Base-by-base conservation (phyloP, 2,888 invertebrate genomes). In the Mesorhabditis sp. region DNA sequence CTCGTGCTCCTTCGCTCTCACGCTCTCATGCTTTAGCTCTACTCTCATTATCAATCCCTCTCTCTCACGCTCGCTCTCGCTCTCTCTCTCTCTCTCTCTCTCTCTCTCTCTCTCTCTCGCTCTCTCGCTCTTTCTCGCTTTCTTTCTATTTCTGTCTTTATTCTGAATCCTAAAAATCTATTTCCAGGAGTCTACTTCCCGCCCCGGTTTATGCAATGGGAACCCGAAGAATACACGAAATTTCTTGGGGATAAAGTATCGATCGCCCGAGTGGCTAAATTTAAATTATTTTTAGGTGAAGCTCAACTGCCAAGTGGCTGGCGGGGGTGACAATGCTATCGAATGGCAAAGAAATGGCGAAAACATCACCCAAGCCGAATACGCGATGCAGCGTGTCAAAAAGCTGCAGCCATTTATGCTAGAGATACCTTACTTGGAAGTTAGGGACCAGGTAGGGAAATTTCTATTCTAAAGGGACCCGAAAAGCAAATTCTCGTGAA, bases 341-440 rank as follows among this genome's bases (percentile, higher is more conserved):
- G 58, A 50, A 50, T 50, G 58, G 58, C 7, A 10, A n/a, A 50
- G 58, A 50, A 50, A 50, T n/a, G 58, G 58, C 2, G 58, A 50
- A 50, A n/a, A 13, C 10, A 50, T 50, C 58, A 50, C 58, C 10
- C 10, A 50, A 50, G 58, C 58, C 10, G 58, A 50, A n/a, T 50
- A 50, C n/a, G 7, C 58, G n/a, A 13, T n/a, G 58, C 7, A 50
- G n/a, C 7, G 58, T 10, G 58, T 50, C 7, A 10, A n/a, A 50
- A 50, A 50, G n/a, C 58, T n/a, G 58, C 58, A 50, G 7, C 58
- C 58, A 50, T 50, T 50, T 50, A n/a, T 50, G 7, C n/a, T 50
- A n/a, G 58, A 50, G n/a, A 50, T 50, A 1, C n/a, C 58, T 10
- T 10, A 50, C n/a, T 50, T 50, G 58, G 58, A 50, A 50, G 58